phyloP scores from a whole-genome alignment of 2,888 invertebrate species.

The Metallyticus violacea region DNA sequence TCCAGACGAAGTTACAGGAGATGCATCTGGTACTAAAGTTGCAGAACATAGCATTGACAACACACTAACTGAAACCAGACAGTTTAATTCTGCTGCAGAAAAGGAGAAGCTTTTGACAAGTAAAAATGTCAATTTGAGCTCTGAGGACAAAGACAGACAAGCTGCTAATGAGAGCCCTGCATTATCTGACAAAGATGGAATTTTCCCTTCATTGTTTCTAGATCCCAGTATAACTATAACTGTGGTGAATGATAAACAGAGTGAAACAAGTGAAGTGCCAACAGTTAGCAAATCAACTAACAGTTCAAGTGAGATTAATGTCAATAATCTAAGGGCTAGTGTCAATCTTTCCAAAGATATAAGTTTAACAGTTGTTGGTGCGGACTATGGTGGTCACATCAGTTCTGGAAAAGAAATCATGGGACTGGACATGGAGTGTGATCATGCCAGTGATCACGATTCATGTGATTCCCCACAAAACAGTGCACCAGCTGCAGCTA shows the following conservation, averaged over 20 bases:
- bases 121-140: background rate
- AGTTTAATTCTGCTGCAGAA: background rate
- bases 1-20: background rate
- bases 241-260: conserved; percentile 29
- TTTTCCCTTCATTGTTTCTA: conserved; percentile 33
- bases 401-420: background rate
- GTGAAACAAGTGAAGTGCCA: background rate
- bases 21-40: background rate
- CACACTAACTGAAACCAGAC: background rate
- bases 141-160: conserved; percentile 5
- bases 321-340: conserved; percentile 28
- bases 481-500: background rate
- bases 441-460: background rate
- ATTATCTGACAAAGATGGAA: conserved; percentile 29
- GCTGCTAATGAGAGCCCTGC: background rate
- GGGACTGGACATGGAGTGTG: conserved; percentile 4
- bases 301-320: conserved; percentile 5
- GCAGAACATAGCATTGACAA: background rate
- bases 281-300: background rate
- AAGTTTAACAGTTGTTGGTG: conserved; percentile 27
- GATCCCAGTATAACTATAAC: conserved; percentile 36
- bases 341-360: conserved; percentile 31
- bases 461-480: background rate
- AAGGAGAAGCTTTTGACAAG: background rate
- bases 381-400: background rate